Base-by-base conservation (phyloP, 2,113 vertebrate species). In the Zosterops hypoxanthus region DNA sequence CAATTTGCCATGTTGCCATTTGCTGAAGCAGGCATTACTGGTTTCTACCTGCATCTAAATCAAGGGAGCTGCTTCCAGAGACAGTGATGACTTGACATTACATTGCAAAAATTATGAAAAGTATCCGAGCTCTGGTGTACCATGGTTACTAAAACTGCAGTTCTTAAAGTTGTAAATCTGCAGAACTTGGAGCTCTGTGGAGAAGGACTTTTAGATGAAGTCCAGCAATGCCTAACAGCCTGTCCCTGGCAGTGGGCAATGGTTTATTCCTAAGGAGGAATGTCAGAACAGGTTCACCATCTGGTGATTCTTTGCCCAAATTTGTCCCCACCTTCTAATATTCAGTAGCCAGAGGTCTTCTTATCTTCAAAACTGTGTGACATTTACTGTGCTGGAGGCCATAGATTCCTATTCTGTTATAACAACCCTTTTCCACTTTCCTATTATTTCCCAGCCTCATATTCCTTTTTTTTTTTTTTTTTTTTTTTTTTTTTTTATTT, bases 1-100 rank as follows among this genome's bases (percentile, higher is more conserved):
- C 82, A 90, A 79, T 95, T 68, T 63, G 89, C 85, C 59, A 78
- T 21, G 56, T 31, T 81, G 61, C 65, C 73, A 65, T 79, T 79
- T 90, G 92, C 90, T 97, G 94, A 95, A 95, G 78, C 72, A 86
- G 82, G 88, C 82, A 86, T 82, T 95, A 86, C 94, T 76, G 63
- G 31, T 41, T 72, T 41, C 89, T 46, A 84, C 61, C 82, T 85
- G 36, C 11, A 12, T 72, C 78, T 68, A 59, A 84, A 94, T 52
- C 66, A 76, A 76, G 78, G 49, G 24, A 92, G 41, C 66, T n/a
- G 55, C 65, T 68, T 56, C 66, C 90, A 82, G 87, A 75, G 46
- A 50, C 44, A 66, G n/a, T 6, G 25, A 78, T 16, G 50, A 68
- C 56, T 71, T 84, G 70, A 88, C 71, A 75, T 39, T 12, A 22